These are phyloP conservation scores for Aphidoletes aphidimyza DNA, from an alignment of 2,888 invertebrate species.

Conservation along the genomic window DNA sequence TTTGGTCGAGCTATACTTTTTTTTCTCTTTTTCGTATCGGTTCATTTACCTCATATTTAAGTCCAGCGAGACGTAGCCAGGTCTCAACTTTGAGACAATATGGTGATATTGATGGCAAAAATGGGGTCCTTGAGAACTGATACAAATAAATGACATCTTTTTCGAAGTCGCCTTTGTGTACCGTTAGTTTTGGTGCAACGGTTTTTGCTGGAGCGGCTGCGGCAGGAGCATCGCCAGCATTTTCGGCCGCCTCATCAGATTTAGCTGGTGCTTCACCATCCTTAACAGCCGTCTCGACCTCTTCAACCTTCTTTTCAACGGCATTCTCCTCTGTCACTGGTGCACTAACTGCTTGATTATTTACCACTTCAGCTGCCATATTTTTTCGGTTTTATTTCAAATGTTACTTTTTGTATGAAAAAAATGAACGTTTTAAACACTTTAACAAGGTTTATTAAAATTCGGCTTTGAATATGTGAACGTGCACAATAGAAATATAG, in stretches of 20 bases:
- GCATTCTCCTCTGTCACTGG: slow-evolving; percentile 67
- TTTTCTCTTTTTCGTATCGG: slow-evolving; percentile 61
- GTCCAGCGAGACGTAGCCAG: slow-evolving; percentile 89
- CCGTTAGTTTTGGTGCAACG: slow-evolving; percentile 76
- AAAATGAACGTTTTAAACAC: slow-evolving; percentile 5
- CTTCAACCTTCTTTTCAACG: slow-evolving; percentile 60
- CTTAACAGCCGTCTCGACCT: slow-evolving; percentile 57
- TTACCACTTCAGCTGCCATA: slow-evolving; percentile 83
- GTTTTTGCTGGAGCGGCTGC: slow-evolving; percentile 64
- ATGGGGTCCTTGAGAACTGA: slow-evolving; percentile 90
- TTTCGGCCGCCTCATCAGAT: slow-evolving; percentile 53
- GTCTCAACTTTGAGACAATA: slow-evolving; percentile 96
- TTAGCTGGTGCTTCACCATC: slow-evolving; percentile 61
- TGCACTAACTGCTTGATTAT: slow-evolving; percentile 63
- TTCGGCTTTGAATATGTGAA: no score
- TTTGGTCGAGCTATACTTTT: neutral
- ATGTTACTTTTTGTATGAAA: neutral
- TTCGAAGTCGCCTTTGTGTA: slow-evolving; percentile 88
- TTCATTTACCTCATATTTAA: slow-evolving; percentile 88
- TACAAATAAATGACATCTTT: slow-evolving; percentile 94
- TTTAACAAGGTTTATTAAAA: neutral
- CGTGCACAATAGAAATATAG: neutral
- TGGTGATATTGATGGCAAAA: slow-evolving; percentile 89
- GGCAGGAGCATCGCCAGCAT: slow-evolving; percentile 60
- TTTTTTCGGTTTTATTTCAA: slow-evolving; percentile 61